These are phyloP conservation scores for Sparidentex hasta DNA, from an alignment of 2,797 vertebrate species.

Conservation along the genomic window DNA sequence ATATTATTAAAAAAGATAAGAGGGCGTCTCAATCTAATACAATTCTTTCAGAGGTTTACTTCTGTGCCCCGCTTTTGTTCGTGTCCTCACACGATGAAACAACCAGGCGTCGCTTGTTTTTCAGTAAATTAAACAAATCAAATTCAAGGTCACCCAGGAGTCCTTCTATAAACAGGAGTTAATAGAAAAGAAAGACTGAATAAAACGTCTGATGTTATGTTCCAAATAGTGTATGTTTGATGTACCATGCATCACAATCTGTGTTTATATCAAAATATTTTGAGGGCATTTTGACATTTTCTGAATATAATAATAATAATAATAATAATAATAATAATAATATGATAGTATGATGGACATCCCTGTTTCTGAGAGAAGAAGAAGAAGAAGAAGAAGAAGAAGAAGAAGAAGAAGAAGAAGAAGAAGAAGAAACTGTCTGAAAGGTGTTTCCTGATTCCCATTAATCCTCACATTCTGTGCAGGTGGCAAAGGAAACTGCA, in stretches of 20 bases:
- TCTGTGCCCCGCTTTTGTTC: background rate
- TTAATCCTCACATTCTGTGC: too few species aligned
- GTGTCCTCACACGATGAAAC: background rate
- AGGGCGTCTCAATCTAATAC: background rate
- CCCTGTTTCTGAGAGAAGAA: too few species aligned
- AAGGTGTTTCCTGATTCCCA: too few species aligned
- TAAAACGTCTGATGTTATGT: background rate
- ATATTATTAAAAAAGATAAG: constrained; percentile 27
- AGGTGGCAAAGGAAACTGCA: too few species aligned
- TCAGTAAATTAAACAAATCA: constrained; percentile 1
- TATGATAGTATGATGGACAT: too few species aligned
- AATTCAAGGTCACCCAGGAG: constrained; percentile 4
- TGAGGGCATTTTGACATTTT: too few species aligned
- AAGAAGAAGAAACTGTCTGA: too few species aligned
- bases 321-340: too few species aligned
- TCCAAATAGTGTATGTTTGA: background rate
- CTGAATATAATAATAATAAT: too few species aligned
- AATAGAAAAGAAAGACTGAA: background rate
- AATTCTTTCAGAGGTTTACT: background rate
- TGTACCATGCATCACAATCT: background rate
- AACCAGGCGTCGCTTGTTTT: background rate
- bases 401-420: too few species aligned
- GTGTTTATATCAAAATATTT: too few species aligned
- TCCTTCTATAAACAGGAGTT: background rate
- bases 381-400: too few species aligned